Evolutionary conservation across 2,113 vertebrate genomes (phyloP).

Genomic region (Stictonetta naevosa): DNA sequence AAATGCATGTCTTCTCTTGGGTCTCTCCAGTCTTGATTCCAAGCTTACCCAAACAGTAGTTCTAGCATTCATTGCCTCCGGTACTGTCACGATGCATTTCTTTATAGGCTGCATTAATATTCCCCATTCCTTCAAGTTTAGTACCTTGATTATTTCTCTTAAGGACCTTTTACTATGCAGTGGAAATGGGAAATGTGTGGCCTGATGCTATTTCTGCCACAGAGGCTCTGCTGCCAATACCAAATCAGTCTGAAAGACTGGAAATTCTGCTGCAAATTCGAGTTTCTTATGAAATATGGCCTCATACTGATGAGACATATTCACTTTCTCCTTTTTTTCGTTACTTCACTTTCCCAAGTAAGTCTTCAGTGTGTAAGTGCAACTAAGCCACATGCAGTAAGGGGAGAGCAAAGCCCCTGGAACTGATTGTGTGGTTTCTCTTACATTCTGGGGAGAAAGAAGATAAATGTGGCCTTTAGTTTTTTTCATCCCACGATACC

Average conservation of each 20-base stretch:
- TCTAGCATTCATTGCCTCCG: background rate
- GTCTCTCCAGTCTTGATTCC: background rate
- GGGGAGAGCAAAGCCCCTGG: background rate
- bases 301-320: background rate
- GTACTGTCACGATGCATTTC: background rate
- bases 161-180: background rate
- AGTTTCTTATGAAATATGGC: background rate
- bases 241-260: background rate
- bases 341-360: background rate
- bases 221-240: background rate
- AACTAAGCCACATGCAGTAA: background rate
- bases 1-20: background rate
- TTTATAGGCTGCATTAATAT: background rate
- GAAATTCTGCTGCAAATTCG: background rate
- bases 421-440: background rate
- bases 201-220: background rate
- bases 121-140: background rate
- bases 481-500: background rate
- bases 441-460: background rate
- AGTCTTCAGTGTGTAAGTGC: background rate
- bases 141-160: background rate
- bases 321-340: background rate
- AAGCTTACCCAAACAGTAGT: background rate
- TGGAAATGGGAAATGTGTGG: background rate
- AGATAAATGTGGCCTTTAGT: background rate